Percentiles rank a stretch among this genome's conserved stretches.
Evolutionary conservation across 2,888 invertebrate species (phyloP).

Genomic region (Ethmia dodecea): DNA sequence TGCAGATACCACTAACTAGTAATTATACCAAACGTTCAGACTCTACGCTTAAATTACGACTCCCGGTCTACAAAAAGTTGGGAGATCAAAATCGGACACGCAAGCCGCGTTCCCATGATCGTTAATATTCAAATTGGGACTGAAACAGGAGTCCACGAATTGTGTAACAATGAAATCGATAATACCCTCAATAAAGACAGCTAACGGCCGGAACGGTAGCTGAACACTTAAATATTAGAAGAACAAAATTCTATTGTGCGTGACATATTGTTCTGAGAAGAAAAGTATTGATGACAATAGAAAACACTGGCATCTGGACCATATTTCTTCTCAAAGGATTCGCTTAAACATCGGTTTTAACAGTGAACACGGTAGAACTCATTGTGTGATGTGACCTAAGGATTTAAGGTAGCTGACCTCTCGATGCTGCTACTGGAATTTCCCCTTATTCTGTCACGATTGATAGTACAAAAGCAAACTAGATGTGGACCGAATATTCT

Average conservation of each 20-base stretch:
- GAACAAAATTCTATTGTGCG: constrained; percentile 56
- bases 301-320: constrained; percentile 26
- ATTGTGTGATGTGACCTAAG: constrained; percentile 64
- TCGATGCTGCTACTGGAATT: constrained; percentile 48
- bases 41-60: constrained; percentile 19
- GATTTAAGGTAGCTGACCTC: constrained; percentile 58
- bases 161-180: constrained; percentile 66
- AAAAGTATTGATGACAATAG: constrained; percentile 18
- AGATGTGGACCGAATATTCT: constrained; percentile 1
- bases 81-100: constrained; percentile 20
- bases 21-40: constrained; percentile 5
- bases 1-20: no score
- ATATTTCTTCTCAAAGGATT: constrained; percentile 21
- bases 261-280: constrained; percentile 39
- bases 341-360: constrained; percentile 50
- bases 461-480: constrained; percentile 47
- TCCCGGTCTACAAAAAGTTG: constrained; percentile 10
- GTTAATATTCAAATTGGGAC: constrained; percentile 55
- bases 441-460: constrained; percentile 47
- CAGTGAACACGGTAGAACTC: constrained; percentile 51
- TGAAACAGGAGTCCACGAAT: constrained; percentile 52
- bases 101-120: constrained; percentile 58
- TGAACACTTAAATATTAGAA: constrained; percentile 57
- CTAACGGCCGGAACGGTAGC: constrained; percentile 71
- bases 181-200: constrained; percentile 60